Base-by-base conservation (phyloP, 2,113 vertebrate species). In the Otocyon megalotis region DNA sequence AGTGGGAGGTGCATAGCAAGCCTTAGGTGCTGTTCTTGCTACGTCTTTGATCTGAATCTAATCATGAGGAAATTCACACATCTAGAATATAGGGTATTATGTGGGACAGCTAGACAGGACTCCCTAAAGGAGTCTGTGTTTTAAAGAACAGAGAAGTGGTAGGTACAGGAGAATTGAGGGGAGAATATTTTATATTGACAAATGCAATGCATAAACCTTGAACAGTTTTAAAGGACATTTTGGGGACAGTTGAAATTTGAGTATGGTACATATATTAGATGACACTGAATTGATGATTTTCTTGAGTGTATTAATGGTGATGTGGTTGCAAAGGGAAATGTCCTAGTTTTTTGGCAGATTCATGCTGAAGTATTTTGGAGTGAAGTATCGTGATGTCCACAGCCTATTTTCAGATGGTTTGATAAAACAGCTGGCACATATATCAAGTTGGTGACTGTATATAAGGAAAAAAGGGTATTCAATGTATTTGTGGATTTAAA, bases 321-420 rank as follows among this genome's bases (percentile, higher is more conserved):
- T 62, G 37, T 54, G 37, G 63, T n/a, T 88, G 20, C 28, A 28
- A 82, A 79, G 62, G 43, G 84, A 35, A 26, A 56, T 65, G 54
- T 69, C 74, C 16, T 65, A 43, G 37, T 30, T 26, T 28, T 93
- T 90, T 43, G 76, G 65, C 87, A 87, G 76, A 26, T 77, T 28
- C 15, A 14, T 87, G 50, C 50, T 76, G 56, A 82, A 35, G 69
- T 72, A n/a, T 90, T 82, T 79, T 83, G 82, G n/a, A 63, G 69
- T 71, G 11, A 65, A 50, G 53, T 67, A 35, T 53, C 24, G 30
- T 80, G n/a, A 32, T 62, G 13, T 72, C 62, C 62, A 17, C 20
- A 88, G 35, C 65, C 48, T 92, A 16, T 63, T 88, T 96, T 94
- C 37, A 92, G 92, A 72, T 89, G 19, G 54, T 63, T 89, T 84